Conservation (phyloP, 2,888 invertebrate genomes). For the Beris morrisii region DNA sequence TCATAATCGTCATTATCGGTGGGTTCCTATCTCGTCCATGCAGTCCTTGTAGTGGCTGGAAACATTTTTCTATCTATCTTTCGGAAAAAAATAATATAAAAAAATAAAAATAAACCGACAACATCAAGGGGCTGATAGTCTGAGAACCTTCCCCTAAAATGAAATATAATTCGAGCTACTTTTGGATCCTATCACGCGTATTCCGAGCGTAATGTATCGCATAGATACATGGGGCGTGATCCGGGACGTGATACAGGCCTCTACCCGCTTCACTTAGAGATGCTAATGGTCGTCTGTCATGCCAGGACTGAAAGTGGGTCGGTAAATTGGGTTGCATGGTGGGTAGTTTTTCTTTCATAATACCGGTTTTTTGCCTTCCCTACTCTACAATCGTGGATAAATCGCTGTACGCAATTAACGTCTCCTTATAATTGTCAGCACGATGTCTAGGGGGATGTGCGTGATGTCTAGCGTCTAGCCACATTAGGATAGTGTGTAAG, state of each 20-base stretch:
- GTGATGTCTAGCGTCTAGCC: slow-evolving; percentile 20
- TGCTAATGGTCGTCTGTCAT: slow-evolving; percentile 20
- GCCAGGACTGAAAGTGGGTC: slow-evolving; percentile 14
- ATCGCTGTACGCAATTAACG: slow-evolving; percentile 36
- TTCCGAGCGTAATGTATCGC: too few species aligned
- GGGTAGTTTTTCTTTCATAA: slow-evolving; percentile 9
- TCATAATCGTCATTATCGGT: slow-evolving; percentile 34
- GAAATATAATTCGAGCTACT: too few species aligned
- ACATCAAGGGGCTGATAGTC: too few species aligned
- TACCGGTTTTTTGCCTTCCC: background rate
- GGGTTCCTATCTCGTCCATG: slow-evolving; percentile 16
- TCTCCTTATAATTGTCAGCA: slow-evolving; percentile 37
- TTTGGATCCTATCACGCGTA: too few species aligned
- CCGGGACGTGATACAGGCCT: too few species aligned
- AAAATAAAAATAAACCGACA: too few species aligned
- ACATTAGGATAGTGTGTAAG: background rate
- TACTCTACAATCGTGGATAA: slow-evolving; percentile 15
- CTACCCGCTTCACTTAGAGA: too few species aligned
- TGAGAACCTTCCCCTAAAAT: too few species aligned
- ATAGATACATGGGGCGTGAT: too few species aligned
- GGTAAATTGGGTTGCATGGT: slow-evolving; percentile 1
- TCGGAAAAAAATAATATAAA: too few species aligned
- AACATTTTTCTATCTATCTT: too few species aligned
- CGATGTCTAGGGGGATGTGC: slow-evolving; percentile 5
- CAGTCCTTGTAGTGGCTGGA: background rate